These are phyloP conservation scores for Hanleya hanleyi DNA, from an alignment of 2,888 invertebrate genomes.

Conservation along the genomic window DNA sequence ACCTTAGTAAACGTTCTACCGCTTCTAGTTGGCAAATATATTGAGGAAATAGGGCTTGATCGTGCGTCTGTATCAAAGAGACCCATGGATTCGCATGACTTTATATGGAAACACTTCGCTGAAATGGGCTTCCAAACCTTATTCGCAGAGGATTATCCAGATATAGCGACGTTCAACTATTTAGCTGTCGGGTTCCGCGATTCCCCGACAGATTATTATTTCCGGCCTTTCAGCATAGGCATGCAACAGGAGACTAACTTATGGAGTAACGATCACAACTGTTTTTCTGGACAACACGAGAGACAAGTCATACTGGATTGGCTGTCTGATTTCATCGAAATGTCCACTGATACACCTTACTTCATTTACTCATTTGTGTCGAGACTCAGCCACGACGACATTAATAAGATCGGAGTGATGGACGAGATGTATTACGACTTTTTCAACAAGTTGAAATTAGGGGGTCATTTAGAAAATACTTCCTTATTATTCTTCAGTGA, in stretches of 20 bases:
- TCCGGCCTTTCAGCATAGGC: conserved; percentile 83
- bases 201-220: conserved; percentile 90
- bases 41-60: conserved; percentile 44
- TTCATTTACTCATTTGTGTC: conserved; percentile 91
- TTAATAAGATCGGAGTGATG: conserved; percentile 84
- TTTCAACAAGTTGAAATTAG: conserved; percentile 74
- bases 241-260: conserved; percentile 64
- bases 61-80: conserved; percentile 33
- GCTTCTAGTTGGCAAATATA: conserved; percentile 76
- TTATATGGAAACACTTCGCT: conserved; percentile 88
- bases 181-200: conserved; percentile 82
- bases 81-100: conserved; percentile 76
- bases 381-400: conserved; percentile 86
- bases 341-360: conserved; percentile 78
- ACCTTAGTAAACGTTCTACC: conserved; percentile 93
- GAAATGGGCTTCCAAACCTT: conserved; percentile 84
- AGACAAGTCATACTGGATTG: conserved; percentile 83
- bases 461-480: conserved; percentile 43
- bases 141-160: conserved; percentile 87
- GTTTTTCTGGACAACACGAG: conserved; percentile 82
- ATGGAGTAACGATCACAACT: conserved; percentile 72
- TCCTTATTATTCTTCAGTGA: conserved; percentile 80
- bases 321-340: conserved; percentile 76
- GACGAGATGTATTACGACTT: conserved; percentile 80
- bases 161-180: conserved; percentile 87